Conservation (phyloP, 2,888 invertebrate genomes). For the Clitarchus hookeri region DNA sequence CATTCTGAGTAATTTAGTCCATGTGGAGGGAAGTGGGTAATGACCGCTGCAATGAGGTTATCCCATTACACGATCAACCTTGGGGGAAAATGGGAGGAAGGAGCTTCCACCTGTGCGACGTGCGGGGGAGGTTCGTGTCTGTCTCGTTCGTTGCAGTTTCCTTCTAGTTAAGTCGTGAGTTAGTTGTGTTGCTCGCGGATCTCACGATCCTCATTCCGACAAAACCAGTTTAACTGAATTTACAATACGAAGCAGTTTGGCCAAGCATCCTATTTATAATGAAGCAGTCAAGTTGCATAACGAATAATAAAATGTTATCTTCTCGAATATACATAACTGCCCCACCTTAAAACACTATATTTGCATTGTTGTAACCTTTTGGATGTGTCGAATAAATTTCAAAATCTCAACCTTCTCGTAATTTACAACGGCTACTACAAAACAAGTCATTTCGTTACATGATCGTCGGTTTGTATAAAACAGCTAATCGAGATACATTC, state of each 20-base stretch:
- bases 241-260: neutral
- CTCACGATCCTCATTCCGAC: neutral
- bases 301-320: no score
- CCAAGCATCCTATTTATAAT: no score
- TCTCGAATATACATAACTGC: no score
- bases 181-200: neutral
- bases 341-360: no score
- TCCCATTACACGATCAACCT: slow-evolving; percentile 7
- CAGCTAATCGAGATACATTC: no score
- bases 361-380: no score
- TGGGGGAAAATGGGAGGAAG: neutral
- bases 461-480: no score
- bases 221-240: neutral
- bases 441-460: no score
- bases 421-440: no score
- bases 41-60: slow-evolving; percentile 9
- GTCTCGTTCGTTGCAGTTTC: neutral
- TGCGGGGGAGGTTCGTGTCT: neutral
- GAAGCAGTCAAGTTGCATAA: no score
- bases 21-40: neutral
- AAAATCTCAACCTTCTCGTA: no score
- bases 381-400: no score
- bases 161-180: neutral
- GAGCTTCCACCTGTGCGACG: neutral
- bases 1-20: neutral